Base-by-base conservation (phyloP, 2,113 vertebrate genomes). In the Colistium nudipinnis region DNA sequence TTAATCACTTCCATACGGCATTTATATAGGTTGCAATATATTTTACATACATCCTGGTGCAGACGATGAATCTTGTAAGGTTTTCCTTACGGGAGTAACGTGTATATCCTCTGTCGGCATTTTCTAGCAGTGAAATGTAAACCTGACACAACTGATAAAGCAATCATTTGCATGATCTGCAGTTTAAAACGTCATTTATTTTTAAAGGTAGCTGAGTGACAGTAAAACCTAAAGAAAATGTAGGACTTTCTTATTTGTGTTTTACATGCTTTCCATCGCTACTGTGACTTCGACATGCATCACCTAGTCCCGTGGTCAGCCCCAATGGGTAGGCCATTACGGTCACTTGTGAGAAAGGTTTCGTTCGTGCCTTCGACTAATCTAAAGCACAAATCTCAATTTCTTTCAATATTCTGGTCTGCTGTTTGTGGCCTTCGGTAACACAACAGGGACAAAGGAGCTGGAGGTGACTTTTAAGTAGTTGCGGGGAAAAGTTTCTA, bases 381-480 rank as follows among this genome's bases (percentile, higher is more conserved):
- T 7, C 30, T 9, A 22, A 6, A 25, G 13, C 51, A 49, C 47
- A 47, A 36, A 38, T 19, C n/a, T 17, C 4, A 1, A n/a, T 36
- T 64, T 67, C 28, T n/a, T n/a, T n/a, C n/a, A n/a, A 57, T 19
- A 1, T 14, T 43, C 33, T 49, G 41, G 64, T 53, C 44, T 48
- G 22, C 17, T 70, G 45, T 72, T 43, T 51, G 9, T 77, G 36
- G 52, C 52, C 65, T 61, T 71, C 47, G 74, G 69, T 51, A 31
- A 30, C 55, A 54, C 30, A 72, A 44, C 28, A 25, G 48, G 14
- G 39, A 52, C 41, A 31, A 62, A 38, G 8, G 35, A 62, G 31
- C 14, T 13, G 79, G 57, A 70, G 25, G 25, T 64, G 71, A 76
- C 28, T 78, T 81, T 62, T 53, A 53, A 76, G 39, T 55, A 16